Evolutionary conservation across 2,888 invertebrate species (phyloP).

Genomic region (Pecten maximus): DNA sequence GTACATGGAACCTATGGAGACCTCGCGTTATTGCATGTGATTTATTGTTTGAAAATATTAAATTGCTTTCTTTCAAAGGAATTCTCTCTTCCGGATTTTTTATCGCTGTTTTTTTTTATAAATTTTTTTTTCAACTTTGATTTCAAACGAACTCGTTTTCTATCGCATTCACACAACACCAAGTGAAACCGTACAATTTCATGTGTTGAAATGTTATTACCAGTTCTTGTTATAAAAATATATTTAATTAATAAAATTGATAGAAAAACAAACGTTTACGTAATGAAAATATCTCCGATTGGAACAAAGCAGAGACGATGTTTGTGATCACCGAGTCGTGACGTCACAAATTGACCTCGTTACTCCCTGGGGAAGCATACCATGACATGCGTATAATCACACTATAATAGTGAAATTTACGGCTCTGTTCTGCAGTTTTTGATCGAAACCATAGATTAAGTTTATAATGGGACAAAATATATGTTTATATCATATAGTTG

Average conservation of each 20-base stretch:
- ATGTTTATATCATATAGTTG: background rate
- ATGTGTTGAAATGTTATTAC: constrained; percentile 3
- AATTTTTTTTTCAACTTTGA: background rate
- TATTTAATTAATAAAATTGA: constrained; percentile 23
- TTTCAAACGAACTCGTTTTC: background rate
- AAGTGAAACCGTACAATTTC: background rate
- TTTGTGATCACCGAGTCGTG: constrained; percentile 9
- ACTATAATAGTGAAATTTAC: background rate
- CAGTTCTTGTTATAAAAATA: background rate
- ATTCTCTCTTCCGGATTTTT: background rate
- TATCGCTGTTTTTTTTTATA: background rate
- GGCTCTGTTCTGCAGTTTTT: background rate
- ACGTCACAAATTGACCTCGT: constrained; percentile 13
- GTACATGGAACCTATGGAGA: background rate
- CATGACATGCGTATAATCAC: constrained; percentile 18
- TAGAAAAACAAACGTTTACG: constrained; percentile 13
- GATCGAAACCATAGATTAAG: background rate
- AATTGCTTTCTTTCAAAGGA: constrained; percentile 32
- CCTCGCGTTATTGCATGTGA: background rate
- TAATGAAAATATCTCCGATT: background rate
- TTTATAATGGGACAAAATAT: constrained; percentile 10
- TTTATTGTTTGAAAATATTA: constrained; percentile 11
- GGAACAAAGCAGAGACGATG: background rate
- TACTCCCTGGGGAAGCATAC: background rate
- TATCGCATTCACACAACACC: background rate